A percentile compares a stretch with the other conserved stretches of the same genome.
phyloP scores from a whole-genome alignment of 2,113 vertebrate genomes.

The Pongo abelii region DNA sequence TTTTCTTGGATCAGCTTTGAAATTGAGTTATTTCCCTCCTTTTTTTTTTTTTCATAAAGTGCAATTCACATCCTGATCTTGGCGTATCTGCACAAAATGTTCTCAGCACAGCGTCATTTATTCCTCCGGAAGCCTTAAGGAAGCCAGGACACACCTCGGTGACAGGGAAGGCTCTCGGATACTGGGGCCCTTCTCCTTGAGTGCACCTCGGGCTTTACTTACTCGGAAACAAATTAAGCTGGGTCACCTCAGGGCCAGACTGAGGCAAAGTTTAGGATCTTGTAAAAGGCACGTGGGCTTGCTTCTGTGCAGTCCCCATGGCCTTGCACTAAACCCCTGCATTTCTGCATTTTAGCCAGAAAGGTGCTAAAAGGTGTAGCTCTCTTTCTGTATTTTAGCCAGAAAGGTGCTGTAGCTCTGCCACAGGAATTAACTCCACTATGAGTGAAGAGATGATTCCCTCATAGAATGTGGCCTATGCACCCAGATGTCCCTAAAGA shows the following conservation, averaged over 20 bases:
- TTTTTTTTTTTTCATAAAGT: background rate
- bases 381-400: background rate
- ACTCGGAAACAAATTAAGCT: background rate
- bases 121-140: background rate
- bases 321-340: background rate
- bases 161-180: background rate
- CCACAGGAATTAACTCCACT: background rate
- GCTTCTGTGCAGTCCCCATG: background rate
- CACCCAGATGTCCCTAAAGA: background rate
- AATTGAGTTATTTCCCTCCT: constrained; percentile 22
- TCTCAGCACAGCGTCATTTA: constrained; percentile 20
- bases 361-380: background rate
- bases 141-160: background rate
- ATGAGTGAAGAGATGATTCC: background rate
- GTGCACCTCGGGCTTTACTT: background rate
- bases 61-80: constrained; percentile 18
- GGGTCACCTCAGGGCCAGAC: background rate
- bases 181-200: background rate
- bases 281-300: background rate
- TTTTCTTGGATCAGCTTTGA: constrained; percentile 59
- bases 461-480: background rate
- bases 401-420: background rate
- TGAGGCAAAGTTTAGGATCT: background rate
- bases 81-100: constrained; percentile 51
- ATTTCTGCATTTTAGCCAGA: background rate